These are phyloP conservation scores for Plemyria rubiginata DNA, from an alignment of 2,888 invertebrate species.

Conservation along the genomic window DNA sequence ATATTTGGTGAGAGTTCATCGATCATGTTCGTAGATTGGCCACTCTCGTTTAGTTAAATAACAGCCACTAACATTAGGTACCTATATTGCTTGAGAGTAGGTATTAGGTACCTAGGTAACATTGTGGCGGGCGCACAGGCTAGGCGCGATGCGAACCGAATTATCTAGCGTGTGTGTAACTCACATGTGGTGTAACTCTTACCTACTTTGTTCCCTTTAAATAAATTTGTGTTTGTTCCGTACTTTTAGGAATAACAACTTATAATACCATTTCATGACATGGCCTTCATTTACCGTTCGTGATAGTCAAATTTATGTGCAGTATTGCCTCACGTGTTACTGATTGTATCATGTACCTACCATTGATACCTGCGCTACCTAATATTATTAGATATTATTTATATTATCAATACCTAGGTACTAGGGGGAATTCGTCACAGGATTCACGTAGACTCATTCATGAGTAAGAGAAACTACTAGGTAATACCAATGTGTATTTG, in stretches of 20 bases:
- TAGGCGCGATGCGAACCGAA: slow-evolving; percentile 68
- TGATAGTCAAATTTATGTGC: slow-evolving; percentile 13
- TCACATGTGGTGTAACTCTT: slow-evolving; percentile 14
- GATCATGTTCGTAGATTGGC: neutral
- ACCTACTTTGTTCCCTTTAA: neutral
- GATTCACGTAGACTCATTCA: too few species aligned
- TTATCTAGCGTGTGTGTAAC: too few species aligned
- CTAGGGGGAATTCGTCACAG: too few species aligned
- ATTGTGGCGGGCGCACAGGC: slow-evolving; percentile 37
- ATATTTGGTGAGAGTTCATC: too few species aligned
- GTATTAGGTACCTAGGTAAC: slow-evolving; percentile 23
- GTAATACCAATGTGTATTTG: too few species aligned
- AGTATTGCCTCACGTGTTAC: slow-evolving; percentile 10
- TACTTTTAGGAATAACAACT: slow-evolving; percentile 20
- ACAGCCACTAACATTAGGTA: slow-evolving; percentile 36
- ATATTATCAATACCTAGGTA: too few species aligned
- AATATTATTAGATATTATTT: too few species aligned
- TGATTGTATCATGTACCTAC: neutral
- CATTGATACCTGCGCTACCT: too few species aligned
- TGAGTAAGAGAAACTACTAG: too few species aligned
- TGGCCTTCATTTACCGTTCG: slow-evolving; percentile 20
- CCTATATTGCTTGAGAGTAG: slow-evolving; percentile 40
- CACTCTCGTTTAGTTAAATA: slow-evolving; percentile 15
- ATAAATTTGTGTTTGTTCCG: slow-evolving; percentile 1
- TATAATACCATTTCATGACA: slow-evolving; percentile 5